Percentiles rank a stretch among this genome's conserved stretches.
phyloP scores from a whole-genome alignment of 2,888 invertebrate species.

The Caenorhabditis doughertyi region DNA sequence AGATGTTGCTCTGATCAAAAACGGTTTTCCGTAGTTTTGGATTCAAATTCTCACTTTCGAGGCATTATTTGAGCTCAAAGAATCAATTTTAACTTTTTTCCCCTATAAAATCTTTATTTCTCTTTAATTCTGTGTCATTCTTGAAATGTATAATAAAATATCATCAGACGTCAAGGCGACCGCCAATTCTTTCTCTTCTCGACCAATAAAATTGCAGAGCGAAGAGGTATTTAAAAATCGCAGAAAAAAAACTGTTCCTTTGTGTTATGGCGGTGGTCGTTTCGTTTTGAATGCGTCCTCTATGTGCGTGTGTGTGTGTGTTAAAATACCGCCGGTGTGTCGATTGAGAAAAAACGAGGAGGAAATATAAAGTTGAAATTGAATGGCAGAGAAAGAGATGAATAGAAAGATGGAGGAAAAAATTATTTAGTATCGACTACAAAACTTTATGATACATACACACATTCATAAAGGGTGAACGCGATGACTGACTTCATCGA shows the following conservation, averaged over 20 bases:
- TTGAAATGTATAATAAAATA: background rate
- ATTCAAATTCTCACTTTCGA: background rate
- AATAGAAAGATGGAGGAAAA: background rate
- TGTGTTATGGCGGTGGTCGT: constrained; percentile 17
- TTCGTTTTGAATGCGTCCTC: too few relatives aligned
- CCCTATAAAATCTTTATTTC: background rate
- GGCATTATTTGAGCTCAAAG: too few relatives aligned
- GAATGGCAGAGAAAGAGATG: background rate
- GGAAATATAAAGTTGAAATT: background rate
- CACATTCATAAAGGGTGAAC: background rate
- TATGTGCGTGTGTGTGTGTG: too few relatives aligned
- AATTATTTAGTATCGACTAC: constrained; percentile 20
- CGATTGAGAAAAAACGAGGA: background rate
- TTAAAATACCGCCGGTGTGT: constrained; percentile 11
- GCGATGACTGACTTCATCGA: background rate
- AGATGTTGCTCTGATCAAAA: background rate
- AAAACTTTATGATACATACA: background rate
- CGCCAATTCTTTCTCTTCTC: background rate
- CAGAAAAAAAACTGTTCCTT: constrained; percentile 34
- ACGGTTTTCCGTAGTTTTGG: background rate
- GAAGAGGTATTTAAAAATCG: constrained; percentile 22
- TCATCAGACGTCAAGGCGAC: background rate
- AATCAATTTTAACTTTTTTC: background rate
- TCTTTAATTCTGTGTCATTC: background rate
- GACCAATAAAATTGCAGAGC: constrained; percentile 15